These are phyloP conservation scores for Iselma pallidipennis DNA, from an alignment of 2,888 invertebrate genomes.

Conservation along the genomic window DNA sequence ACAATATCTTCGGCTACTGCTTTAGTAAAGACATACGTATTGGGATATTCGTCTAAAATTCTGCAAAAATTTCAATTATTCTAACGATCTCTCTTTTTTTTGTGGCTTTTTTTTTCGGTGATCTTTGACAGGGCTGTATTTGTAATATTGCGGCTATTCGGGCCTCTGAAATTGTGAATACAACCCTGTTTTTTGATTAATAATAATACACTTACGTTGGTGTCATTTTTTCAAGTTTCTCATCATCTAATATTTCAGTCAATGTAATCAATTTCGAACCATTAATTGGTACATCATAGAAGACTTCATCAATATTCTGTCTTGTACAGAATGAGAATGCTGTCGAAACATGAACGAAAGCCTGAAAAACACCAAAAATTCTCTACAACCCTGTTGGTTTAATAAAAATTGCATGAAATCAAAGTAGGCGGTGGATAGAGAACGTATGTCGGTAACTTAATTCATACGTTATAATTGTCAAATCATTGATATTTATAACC, in stretches of 20 bases:
- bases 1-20: slow-evolving; percentile 82
- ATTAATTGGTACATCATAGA: slow-evolving; percentile 57
- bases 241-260: slow-evolving; percentile 56
- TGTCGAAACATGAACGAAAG: slow-evolving; percentile 65
- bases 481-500: no score
- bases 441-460: no score
- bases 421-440: no score
- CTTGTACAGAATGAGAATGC: slow-evolving; percentile 67
- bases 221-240: slow-evolving; percentile 43
- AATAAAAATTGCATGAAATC: no score
- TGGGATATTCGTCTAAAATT: slow-evolving; percentile 52
- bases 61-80: slow-evolving; percentile 14
- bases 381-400: neutral
- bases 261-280: slow-evolving; percentile 53
- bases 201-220: slow-evolving; percentile 41
- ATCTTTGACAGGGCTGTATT: no score
- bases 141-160: no score
- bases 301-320: slow-evolving; percentile 59
- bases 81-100: no score
- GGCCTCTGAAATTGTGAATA: neutral
- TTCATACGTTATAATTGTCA: no score
- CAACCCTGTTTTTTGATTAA: no score
- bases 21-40: slow-evolving; percentile 90
- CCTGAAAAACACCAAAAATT: slow-evolving; percentile 47
- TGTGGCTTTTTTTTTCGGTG: no score